Percentiles rank a stretch among this genome's conserved stretches.
phyloP scores from a whole-genome alignment of 2,113 vertebrate species.

The Nematolebias whitei region DNA sequence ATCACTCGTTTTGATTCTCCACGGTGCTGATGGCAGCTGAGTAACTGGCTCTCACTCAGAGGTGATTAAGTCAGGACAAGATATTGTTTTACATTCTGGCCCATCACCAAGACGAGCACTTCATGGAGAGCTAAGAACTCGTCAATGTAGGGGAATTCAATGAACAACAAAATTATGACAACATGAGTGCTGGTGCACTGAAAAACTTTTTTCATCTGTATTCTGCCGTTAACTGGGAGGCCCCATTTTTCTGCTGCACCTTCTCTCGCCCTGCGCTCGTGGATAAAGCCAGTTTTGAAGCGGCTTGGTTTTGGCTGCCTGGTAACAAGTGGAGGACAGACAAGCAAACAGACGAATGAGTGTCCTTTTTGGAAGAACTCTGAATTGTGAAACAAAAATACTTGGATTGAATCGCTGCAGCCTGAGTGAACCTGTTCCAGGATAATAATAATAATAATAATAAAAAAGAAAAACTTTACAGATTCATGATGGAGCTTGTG shows the following conservation, averaged over 20 bases:
- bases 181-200: constrained; percentile 64
- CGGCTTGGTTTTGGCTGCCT: constrained; percentile 45
- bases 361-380: constrained; percentile 62
- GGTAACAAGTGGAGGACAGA: constrained; percentile 51
- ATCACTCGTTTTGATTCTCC: constrained; percentile 65
- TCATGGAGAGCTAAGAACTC: constrained; percentile 33
- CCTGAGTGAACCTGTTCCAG: constrained; percentile 52
- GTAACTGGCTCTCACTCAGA: constrained; percentile 37
- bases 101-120: constrained; percentile 41
- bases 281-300: constrained; percentile 50
- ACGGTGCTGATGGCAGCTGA: constrained; percentile 66
- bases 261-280: constrained; percentile 35
- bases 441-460: no score
- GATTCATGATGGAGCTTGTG: constrained; percentile 87
- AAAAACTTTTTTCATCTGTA: constrained; percentile 47
- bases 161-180: constrained; percentile 47
- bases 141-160: constrained; percentile 48
- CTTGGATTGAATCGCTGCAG: constrained; percentile 50
- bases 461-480: constrained; percentile 47
- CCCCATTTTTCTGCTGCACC: no score
- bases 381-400: constrained; percentile 63
- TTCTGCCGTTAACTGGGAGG: constrained; percentile 39
- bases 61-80: constrained; percentile 31
- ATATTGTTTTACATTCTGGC: constrained; percentile 59
- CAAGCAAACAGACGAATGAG: constrained; percentile 53